Conservation (phyloP, 2,797 vertebrate species). For the Xiphorhynchus erythropygius region DNA sequence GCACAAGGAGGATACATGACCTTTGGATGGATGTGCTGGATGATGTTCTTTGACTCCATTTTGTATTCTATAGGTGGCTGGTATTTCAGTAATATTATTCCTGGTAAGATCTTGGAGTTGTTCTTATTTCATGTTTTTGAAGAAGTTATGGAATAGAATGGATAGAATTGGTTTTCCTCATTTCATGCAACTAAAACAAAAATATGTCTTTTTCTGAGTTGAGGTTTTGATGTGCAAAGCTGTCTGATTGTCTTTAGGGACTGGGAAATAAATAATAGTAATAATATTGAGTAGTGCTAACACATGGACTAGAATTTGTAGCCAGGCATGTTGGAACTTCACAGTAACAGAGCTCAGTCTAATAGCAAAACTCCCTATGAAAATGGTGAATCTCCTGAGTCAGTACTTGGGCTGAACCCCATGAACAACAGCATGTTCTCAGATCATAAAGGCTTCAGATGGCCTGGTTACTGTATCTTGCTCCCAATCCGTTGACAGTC, state of each 20-base stretch:
- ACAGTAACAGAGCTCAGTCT: neutral
- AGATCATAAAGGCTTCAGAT: neutral
- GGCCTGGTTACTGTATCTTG: neutral
- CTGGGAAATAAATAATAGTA: neutral
- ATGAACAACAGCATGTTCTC: neutral
- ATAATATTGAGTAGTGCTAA: neutral
- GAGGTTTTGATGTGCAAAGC: neutral
- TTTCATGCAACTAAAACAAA: neutral
- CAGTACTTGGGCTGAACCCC: neutral
- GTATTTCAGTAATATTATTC: conserved; percentile 76
- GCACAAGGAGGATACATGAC: conserved; percentile 54
- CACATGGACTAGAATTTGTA: neutral
- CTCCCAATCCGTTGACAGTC: neutral
- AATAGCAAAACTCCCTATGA: neutral
- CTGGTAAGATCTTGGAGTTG: conserved; percentile 65
- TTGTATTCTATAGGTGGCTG: conserved; percentile 75
- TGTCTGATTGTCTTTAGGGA: neutral
- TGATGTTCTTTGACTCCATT: conserved; percentile 76
- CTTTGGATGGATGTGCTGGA: conserved; percentile 75
- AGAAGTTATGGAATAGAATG: neutral
- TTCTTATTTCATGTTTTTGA: neutral
- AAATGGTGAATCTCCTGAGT: neutral
- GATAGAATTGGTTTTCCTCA: neutral
- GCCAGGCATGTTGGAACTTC: neutral
- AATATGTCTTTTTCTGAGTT: neutral